phyloP scores from a whole-genome alignment of 2,888 invertebrate species.

The Epinotia bilunana region DNA sequence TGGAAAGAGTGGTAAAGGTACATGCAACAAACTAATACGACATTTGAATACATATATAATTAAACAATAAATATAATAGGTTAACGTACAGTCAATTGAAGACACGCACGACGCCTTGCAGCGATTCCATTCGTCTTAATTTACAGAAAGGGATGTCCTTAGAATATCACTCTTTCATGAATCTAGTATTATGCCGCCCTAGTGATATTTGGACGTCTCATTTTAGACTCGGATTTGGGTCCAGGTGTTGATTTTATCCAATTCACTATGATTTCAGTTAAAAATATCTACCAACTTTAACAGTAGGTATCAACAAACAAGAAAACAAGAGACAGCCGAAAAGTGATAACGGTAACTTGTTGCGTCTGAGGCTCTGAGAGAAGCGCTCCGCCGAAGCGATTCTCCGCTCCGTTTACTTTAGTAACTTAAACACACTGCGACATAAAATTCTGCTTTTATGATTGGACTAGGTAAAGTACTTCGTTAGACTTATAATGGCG shows the following conservation, averaged over 20 bases:
- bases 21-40: too few species aligned
- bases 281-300: conserved; percentile 46
- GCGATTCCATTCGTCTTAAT: background rate
- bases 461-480: conserved; percentile 4
- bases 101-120: background rate
- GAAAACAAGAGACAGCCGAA: conserved; percentile 62
- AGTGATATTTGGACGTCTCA: background rate
- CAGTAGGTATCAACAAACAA: conserved; percentile 49
- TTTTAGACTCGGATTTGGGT: background rate
- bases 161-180: too few species aligned
- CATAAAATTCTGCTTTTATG: conserved; percentile 13
- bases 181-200: too few species aligned
- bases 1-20: too few species aligned
- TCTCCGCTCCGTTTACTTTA: conserved; percentile 5
- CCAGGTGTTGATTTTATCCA: background rate
- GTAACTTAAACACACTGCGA: conserved; percentile 15
- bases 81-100: background rate
- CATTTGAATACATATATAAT: too few species aligned
- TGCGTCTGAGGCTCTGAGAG: conserved; percentile 69
- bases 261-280: background rate
- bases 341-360: conserved; percentile 71
- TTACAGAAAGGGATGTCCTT: background rate
- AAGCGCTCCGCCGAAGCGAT: conserved; percentile 50
- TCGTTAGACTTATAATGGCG: conserved; percentile 5
- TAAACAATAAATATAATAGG: too few species aligned